Evolutionary conservation across 2,113 vertebrate species (phyloP).

Genomic region (Origma solitaria): DNA sequence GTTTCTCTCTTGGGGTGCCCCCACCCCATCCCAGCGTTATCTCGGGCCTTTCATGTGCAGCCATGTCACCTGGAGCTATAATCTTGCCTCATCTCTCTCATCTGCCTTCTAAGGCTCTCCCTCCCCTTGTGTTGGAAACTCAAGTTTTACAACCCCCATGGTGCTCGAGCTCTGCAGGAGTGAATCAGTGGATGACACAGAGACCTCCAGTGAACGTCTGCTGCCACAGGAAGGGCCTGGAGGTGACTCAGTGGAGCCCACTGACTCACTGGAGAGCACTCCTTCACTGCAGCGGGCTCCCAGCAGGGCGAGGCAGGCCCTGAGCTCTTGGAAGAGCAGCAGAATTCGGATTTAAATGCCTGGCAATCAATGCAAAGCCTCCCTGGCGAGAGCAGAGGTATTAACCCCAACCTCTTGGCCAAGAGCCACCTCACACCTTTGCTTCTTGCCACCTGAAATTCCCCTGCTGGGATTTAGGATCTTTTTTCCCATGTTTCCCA

Average conservation of each 20-base stretch:
- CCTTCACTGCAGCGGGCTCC: neutral
- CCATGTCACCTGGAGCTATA: neutral
- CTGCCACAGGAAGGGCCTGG: neutral
- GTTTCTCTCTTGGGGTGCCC: neutral
- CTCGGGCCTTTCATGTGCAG: neutral
- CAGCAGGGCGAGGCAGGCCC: neutral
- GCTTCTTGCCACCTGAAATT: constrained; percentile 22
- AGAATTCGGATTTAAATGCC: neutral
- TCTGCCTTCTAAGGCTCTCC: neutral
- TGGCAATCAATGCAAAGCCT: neutral
- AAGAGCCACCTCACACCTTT: neutral
- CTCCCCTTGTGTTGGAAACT: neutral
- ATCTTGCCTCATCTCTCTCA: constrained; percentile 4
- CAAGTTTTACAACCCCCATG: neutral
- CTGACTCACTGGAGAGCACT: neutral
- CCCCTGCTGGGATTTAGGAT: neutral
- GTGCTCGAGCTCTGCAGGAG: neutral
- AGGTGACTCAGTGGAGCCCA: neutral
- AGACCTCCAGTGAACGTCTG: neutral
- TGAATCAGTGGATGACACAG: neutral
- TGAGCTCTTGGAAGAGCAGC: neutral
- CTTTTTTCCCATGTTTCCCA: neutral
- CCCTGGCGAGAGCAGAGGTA: neutral
- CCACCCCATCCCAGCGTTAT: neutral
- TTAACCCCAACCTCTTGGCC: neutral